These are phyloP conservation scores for Petrolisthes cinctipes DNA, from an alignment of 2,888 invertebrate genomes.

Conservation along the genomic window DNA sequence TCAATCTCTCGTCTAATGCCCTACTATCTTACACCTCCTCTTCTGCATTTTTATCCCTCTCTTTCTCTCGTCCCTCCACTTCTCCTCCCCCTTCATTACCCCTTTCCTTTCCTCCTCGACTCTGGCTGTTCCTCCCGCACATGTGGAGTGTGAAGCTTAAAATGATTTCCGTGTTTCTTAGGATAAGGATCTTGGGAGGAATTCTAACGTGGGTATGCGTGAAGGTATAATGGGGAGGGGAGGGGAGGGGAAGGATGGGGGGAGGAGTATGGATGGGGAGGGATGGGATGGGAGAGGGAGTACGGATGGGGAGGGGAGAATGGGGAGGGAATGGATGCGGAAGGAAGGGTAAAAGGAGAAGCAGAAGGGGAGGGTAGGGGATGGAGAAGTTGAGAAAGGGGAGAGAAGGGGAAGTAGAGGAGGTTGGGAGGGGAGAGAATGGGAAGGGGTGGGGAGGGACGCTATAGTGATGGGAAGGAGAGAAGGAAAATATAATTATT, in stretches of 20 bases:
- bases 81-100: neutral
- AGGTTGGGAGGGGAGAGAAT: neutral
- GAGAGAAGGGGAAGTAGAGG: neutral
- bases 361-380: neutral
- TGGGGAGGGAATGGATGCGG: neutral
- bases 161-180: constrained; percentile 19
- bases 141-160: constrained; percentile 19
- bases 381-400: neutral
- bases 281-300: neutral
- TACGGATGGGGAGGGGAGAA: neutral
- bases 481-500: neutral
- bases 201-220: neutral
- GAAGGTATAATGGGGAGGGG: neutral
- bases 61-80: neutral
- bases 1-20: neutral
- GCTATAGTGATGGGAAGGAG: neutral
- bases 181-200: constrained; percentile 22
- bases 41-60: neutral
- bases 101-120: neutral
- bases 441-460: neutral
- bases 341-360: neutral
- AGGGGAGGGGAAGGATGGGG: neutral
- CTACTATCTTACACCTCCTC: neutral
- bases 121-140: neutral
- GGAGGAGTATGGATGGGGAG: neutral